Percentiles rank a stretch among this genome's conserved stretches.
Conservation (phyloP, 2,797 vertebrate species). For the Phataginus tricuspis region DNA sequence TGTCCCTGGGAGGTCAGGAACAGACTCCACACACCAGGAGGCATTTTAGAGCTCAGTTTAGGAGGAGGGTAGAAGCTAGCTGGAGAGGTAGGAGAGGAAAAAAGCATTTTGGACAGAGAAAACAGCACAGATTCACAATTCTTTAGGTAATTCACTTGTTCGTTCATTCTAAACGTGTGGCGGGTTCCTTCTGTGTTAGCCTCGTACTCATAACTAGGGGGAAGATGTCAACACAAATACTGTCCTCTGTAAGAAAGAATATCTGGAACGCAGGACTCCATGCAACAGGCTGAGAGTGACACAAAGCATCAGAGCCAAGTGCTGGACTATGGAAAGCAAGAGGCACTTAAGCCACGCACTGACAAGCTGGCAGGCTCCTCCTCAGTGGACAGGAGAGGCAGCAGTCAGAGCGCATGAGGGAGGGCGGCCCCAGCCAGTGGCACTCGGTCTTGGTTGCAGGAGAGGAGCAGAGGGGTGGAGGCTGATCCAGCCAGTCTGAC, state of each 20-base stretch:
- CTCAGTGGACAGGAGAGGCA: background rate
- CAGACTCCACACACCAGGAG: background rate
- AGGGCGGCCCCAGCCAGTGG: rapidly evolving
- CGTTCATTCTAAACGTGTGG: background rate
- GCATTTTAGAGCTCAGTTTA: background rate
- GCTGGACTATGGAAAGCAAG: background rate
- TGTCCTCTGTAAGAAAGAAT: background rate
- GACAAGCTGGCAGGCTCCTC: background rate
- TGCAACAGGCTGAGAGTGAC: background rate
- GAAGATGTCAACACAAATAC: background rate
- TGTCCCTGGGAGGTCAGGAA: background rate
- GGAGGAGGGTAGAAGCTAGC: background rate
- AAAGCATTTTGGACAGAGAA: background rate
- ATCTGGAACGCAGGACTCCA: background rate
- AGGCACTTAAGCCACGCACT: background rate
- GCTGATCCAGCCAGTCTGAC: background rate
- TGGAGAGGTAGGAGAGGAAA: background rate
- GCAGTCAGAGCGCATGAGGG: too few relatives aligned
- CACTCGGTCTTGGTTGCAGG: background rate
- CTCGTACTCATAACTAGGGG: background rate
- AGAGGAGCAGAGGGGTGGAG: background rate
- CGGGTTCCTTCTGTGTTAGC: background rate
- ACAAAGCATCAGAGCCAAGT: background rate
- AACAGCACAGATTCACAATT: background rate
- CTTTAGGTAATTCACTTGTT: background rate